A percentile compares a stretch with the other conserved stretches of the same genome.
Evolutionary conservation across 2,888 invertebrate genomes (phyloP).

Genomic region (Caenorhabditis sp.): DNA sequence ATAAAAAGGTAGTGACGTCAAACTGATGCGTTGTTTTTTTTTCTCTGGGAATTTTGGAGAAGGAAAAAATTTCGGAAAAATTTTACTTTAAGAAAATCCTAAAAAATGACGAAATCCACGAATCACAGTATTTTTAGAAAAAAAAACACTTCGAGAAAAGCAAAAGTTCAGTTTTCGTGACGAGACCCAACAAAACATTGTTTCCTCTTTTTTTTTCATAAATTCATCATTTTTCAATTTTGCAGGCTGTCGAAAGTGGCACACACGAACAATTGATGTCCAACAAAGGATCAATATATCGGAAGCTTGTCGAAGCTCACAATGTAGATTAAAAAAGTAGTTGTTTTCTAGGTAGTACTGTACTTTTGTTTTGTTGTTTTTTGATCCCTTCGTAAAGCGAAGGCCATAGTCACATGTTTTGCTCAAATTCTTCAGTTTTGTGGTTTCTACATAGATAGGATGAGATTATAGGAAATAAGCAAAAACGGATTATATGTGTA

Average conservation of each 20-base stretch:
- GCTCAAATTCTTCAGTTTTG: too few species aligned
- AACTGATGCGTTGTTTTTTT: not conserved
- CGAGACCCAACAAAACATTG: not conserved
- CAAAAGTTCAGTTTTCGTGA: too few species aligned
- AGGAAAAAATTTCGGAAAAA: too few species aligned
- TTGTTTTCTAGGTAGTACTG: not conserved
- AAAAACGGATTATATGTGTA: not conserved
- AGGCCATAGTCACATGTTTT: too few species aligned
- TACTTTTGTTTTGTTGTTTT: not conserved
- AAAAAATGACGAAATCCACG: too few species aligned
- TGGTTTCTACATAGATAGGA: not conserved
- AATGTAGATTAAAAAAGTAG: slow-evolving; percentile 22
- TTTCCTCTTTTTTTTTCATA: not conserved
- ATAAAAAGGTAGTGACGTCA: slow-evolving; percentile 77
- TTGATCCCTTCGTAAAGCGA: too few species aligned
- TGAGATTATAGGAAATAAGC: not conserved
- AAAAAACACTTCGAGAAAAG: too few species aligned
- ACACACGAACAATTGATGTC: slow-evolving; percentile 83
- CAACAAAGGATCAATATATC: slow-evolving; percentile 76
- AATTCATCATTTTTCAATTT: not conserved
- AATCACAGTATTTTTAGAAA: too few species aligned
- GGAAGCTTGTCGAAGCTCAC: slow-evolving; percentile 36
- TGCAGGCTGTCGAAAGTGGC: slow-evolving; percentile 60
- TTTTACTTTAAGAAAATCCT: too few species aligned
- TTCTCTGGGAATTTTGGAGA: too few species aligned